Conservation (phyloP, 2,888 invertebrate genomes). For the Eurytoma californica region DNA sequence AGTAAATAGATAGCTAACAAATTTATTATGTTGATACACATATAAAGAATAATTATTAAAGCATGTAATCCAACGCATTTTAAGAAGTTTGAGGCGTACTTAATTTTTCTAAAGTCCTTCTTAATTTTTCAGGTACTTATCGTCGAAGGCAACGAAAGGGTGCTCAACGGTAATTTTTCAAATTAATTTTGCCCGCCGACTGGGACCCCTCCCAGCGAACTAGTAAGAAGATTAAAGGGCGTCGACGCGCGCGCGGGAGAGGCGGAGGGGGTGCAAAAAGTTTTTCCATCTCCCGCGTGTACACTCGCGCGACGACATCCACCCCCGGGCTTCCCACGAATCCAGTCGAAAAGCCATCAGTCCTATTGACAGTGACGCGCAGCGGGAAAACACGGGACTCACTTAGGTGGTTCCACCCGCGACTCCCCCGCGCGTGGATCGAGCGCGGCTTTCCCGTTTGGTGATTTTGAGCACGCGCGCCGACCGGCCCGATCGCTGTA, state of each 20-base stretch:
- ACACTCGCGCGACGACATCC: slow-evolving; percentile 22
- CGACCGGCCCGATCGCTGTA: not conserved
- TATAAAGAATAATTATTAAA: too few relatives aligned
- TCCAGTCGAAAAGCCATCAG: slow-evolving; percentile 22
- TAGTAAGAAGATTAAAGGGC: slow-evolving; percentile 43
- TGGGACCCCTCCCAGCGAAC: not conserved
- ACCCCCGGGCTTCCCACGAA: slow-evolving; percentile 20
- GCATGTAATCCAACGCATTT: too few relatives aligned
- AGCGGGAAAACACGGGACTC: slow-evolving; percentile 20
- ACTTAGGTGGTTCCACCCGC: not conserved
- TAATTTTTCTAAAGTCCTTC: not conserved
- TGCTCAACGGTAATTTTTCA: slow-evolving; percentile 22
- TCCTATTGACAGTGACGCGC: slow-evolving; percentile 42
- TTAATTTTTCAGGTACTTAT: not conserved
- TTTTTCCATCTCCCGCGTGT: slow-evolving; percentile 31
- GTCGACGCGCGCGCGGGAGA: not conserved
- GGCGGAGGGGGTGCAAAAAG: slow-evolving; percentile 1
- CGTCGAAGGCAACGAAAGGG: not conserved
- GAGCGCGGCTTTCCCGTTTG: slow-evolving; percentile 24
- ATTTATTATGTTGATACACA: too few relatives aligned
- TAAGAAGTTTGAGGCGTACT: too few relatives aligned
- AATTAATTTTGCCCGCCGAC: slow-evolving; percentile 21
- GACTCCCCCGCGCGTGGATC: slow-evolving; percentile 14
- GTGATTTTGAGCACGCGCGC: slow-evolving; percentile 28
- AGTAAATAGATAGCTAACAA: too few relatives aligned